phyloP scores from a whole-genome alignment of 2,797 vertebrate genomes.

The Enteromius trimaculatus region DNA sequence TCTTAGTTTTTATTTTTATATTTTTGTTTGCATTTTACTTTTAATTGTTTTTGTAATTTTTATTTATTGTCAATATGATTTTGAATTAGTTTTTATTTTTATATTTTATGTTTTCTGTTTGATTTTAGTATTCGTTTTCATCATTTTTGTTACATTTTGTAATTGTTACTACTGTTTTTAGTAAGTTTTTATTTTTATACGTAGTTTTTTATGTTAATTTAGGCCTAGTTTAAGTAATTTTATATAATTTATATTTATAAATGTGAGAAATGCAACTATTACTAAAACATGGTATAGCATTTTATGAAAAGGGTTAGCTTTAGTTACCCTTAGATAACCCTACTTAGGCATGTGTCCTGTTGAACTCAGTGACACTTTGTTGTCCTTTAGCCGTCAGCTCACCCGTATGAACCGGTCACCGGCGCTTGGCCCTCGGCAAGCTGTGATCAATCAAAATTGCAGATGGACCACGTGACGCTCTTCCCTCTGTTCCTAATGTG shows the following conservation, averaged over 20 bases:
- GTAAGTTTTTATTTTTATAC: background rate
- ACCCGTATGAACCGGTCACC: background rate
- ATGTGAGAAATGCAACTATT: background rate
- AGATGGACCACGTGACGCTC: background rate
- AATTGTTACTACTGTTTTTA: background rate
- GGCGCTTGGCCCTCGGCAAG: background rate
- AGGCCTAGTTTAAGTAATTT: background rate
- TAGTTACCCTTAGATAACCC: background rate
- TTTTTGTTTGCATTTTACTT: background rate
- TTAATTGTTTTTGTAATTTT: background rate
- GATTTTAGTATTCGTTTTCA: background rate
- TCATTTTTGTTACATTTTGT: background rate
- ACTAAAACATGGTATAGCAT: background rate
- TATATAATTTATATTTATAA: background rate
- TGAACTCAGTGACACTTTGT: background rate
- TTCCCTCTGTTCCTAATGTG: background rate
- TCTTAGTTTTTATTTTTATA: no score
- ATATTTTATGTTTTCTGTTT: background rate
- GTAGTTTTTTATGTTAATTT: background rate
- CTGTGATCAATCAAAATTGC: slow-evolving; percentile 9
- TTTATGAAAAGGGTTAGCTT: background rate
- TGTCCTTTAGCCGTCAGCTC: slow-evolving; percentile 15
- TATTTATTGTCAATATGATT: no score
- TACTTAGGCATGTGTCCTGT: background rate
- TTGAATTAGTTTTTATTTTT: background rate